Evolutionary conservation across 1,140 invertebrate species (phyloP), one percentile per base, ranked within the genome.

Genomic region (Nomia melanderi): DNA sequence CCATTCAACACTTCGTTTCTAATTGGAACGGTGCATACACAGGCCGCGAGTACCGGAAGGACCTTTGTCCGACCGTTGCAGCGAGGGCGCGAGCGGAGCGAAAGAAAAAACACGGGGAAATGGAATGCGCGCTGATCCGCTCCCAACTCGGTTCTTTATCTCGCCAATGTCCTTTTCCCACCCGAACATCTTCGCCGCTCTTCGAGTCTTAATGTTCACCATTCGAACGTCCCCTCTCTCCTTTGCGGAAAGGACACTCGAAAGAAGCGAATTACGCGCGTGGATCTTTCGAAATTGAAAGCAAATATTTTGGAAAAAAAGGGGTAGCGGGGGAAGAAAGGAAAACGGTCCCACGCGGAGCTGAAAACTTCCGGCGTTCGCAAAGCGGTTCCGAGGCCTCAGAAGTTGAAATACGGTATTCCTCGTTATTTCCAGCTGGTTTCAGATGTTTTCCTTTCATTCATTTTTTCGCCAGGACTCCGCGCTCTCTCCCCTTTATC

Each of bases 11-110:
- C 65, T 53, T 63, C 29, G 65, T 54, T 56, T 71, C 54, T 83
- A 83, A 83, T 83, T 82, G 80, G 57, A 44, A 44, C 50, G 41
- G 62, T 33, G 50, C 73, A 82, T 78, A 59, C 39, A 27, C 70
- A 36, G 23, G 29, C 41, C 27, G 29, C 53, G 50, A 74, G 44
- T 39, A 73, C 69, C 69, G 64, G 54, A 47, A 60, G 57, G 53
- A 69, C 33, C 25, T 78, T 81, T 67, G 66, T 81, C 50, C 11
- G 60, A 11, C 31, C 39, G 39, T 36, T 20, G 57, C 23, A 0
- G 14, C 29, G 62, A 29, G 9, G 54, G 31, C 39, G 14, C 54
- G 14, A 44, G 41, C n/a, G 27, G 20, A 33, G 36, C 56, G 57
- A 63, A 54, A 56, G 57, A 20, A 59, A 69, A 47, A 53, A 29